Percentiles rank a stretch among this genome's conserved stretches.
Conservation (phyloP, 2,888 invertebrate species). For the Leistus spinibarbis region DNA sequence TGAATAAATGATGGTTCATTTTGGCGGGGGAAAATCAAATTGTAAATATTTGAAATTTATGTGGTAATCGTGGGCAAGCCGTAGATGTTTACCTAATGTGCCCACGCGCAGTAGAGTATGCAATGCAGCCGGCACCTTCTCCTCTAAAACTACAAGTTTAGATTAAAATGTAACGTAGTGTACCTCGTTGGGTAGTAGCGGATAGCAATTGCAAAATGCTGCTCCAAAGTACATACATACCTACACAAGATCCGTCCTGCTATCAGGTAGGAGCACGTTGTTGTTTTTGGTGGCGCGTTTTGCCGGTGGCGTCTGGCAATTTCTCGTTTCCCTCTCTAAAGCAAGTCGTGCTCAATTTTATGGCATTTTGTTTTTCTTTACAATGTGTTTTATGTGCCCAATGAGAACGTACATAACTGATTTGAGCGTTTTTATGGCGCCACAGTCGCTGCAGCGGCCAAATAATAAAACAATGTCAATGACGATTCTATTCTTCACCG, state of each 20-base stretch:
- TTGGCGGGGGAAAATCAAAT: too few relatives aligned
- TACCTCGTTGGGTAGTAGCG: neutral
- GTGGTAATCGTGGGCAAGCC: neutral
- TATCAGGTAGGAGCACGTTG: neutral
- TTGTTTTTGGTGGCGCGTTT: neutral
- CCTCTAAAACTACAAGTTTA: neutral
- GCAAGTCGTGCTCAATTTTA: slow-evolving; percentile 27
- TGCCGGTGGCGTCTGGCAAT: neutral
- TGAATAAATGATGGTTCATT: too few relatives aligned
- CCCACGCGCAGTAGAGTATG: neutral
- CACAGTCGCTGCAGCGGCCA: slow-evolving; percentile 29
- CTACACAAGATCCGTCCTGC: too few relatives aligned
- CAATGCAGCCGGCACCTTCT: neutral
- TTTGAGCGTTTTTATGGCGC: slow-evolving; percentile 37
- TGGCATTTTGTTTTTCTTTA: slow-evolving; percentile 36
- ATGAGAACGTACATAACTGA: slow-evolving; percentile 40
- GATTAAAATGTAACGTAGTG: neutral
- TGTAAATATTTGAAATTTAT: neutral
- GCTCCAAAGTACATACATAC: too few relatives aligned
- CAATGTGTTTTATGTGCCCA: slow-evolving; percentile 40
- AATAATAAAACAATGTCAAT: slow-evolving; percentile 37
- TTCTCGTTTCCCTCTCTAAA: slow-evolving; percentile 24
- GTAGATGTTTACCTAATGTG: neutral
- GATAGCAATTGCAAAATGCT: neutral
- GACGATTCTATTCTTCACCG: neutral